Conservation (phyloP, 2,797 vertebrate genomes). For the Lacerta viridis region DNA sequence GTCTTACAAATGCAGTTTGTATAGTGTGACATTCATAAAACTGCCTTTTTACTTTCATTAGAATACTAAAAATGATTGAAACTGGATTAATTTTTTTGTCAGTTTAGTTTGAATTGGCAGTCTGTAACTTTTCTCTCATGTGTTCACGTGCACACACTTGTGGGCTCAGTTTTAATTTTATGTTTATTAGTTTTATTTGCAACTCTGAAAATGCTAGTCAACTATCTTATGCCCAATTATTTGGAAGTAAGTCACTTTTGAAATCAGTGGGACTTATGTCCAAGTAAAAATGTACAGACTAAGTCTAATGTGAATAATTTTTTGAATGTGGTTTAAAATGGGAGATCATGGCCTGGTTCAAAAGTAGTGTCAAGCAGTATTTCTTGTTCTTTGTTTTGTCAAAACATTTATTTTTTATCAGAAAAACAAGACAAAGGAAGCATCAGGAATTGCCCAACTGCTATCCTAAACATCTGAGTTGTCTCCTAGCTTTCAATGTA, state of each 20-base stretch:
- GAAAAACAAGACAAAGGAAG: no score
- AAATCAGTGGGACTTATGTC: not conserved
- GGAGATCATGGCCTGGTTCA: not conserved
- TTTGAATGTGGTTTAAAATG: not conserved
- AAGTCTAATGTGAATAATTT: not conserved
- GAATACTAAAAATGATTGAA: not conserved
- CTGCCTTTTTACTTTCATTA: not conserved
- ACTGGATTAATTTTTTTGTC: not conserved
- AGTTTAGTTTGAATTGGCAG: slow-evolving; percentile 12
- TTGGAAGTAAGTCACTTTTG: not conserved
- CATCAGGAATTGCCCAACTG: no score
- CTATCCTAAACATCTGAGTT: no score
- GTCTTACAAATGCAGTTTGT: not conserved
- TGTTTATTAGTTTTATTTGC: not conserved
- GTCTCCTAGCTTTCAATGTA: no score
- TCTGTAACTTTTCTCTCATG: not conserved
- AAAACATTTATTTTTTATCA: no score
- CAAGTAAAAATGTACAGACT: not conserved
- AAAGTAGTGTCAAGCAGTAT: not conserved
- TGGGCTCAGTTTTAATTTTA: not conserved
- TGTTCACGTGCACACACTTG: not conserved
- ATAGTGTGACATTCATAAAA: not conserved
- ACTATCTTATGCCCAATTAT: not conserved
- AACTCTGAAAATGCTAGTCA: not conserved
- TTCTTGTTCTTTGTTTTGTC: no score